phyloP scores from a whole-genome alignment of 2,888 invertebrate species.

The Acheta domesticus region DNA sequence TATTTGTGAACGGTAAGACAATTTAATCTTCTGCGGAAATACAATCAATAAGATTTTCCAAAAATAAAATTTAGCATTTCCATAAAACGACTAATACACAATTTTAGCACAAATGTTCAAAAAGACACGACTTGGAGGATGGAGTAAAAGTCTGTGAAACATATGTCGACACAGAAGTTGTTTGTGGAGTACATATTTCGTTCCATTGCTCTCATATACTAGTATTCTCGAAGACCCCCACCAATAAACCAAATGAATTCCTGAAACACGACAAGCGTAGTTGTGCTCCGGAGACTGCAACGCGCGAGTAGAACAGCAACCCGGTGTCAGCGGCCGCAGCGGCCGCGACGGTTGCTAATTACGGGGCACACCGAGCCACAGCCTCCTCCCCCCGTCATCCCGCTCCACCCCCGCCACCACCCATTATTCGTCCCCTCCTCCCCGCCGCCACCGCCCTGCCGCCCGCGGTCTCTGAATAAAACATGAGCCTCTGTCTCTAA shows the following conservation, averaged over 20 bases:
- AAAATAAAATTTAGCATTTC: too few species aligned
- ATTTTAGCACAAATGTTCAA: too few species aligned
- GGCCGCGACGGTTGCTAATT: not conserved
- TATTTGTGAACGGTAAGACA: too few species aligned
- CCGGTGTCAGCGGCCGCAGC: not conserved
- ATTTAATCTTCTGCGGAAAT: too few species aligned
- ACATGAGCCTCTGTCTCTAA: not conserved
- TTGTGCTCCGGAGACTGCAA: not conserved
- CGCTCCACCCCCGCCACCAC: not conserved
- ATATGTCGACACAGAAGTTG: too few species aligned
- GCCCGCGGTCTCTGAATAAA: not conserved
- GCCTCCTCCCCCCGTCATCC: not conserved
- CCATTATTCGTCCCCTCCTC: not conserved
- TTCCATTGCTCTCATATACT: too few species aligned
- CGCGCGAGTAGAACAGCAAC: not conserved
- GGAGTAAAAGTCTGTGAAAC: too few species aligned
- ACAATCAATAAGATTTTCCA: too few species aligned
- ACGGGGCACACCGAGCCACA: not conserved
- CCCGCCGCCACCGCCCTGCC: not conserved
- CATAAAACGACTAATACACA: too few species aligned
- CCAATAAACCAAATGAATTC: not conserved
- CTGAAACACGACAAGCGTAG: not conserved
- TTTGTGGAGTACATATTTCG: too few species aligned
- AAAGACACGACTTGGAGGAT: too few species aligned
- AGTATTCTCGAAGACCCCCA: too few species aligned